Evolutionary conservation across 2,797 vertebrate genomes (phyloP), one percentile per base, ranked within the genome.

Genomic region (Alectoris magna): DNA sequence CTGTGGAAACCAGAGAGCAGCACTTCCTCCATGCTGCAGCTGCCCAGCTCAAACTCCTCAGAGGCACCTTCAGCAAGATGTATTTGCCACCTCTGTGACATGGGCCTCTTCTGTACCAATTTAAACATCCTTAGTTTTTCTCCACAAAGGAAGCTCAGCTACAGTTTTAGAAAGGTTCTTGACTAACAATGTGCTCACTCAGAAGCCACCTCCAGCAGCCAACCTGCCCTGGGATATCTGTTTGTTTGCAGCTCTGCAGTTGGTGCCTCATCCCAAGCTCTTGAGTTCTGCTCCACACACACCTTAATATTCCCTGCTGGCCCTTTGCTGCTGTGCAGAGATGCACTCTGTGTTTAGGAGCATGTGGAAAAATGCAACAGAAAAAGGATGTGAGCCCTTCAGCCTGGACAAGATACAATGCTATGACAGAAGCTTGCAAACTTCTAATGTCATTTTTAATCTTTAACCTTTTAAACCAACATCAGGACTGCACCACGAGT

Each of bases 391-490:
- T 0, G 0, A 91, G 67, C 9, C 43, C 49, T 82, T 84, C 63
- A 76, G 7, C 22, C 36, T 69, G 67, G 76, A 77, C 39, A 63
- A 79, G 55, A 16, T 2, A 86, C 55, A 41, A 36, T 48, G 72
- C 59, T 69, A 21, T 44, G 44, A 74, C 46, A 87, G 56, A 89
- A 81, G 24, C 66, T 21, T 84, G 67, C 86, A 91, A 74, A 70
- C 29, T 19, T 75, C 56, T 70, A 77, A 80, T 8, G 81, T 34
- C 53, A 8, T 69, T 94, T 81, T 83, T 70, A 83, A 14, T 29
- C 43, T 87, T 88, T 83, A 91, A 91, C 82, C 69, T 93, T 94
- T 93, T 69, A 73, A 96, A 90, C 71, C 53, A 78, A 49, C 75
- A 94, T 69, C 72, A 80, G 74, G 34, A 41, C 36, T 49, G 56